Base-by-base conservation (phyloP, 2,888 invertebrate genomes). In the Saturnia japonica region DNA sequence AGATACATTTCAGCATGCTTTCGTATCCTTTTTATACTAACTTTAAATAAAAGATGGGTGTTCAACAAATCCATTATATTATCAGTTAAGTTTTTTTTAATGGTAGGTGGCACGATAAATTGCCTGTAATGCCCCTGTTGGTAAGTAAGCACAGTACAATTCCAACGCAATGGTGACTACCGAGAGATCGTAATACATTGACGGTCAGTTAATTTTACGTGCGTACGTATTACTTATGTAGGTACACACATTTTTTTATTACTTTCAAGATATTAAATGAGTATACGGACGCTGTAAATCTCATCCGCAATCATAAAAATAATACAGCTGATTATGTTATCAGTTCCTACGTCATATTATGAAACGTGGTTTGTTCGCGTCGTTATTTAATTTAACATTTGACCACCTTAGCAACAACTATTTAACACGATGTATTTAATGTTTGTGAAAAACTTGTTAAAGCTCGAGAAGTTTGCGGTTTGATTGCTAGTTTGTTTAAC, bases 281-380 rank as follows among this genome's bases (percentile, higher is more conserved):
- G 16, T 47, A 28, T 47, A 47, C 47, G 16, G 19, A 67, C 22
- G 25, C 47, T 28, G 22, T 68, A 47, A 60, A 60, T 60, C 57
- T 60, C 57, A 60, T 25, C 57, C 57, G 28, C 57, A 14, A 60
- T 60, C 25, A 60, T 28, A 6, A 25, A 60, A 60, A 28, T 60
- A 60, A 54, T n/a, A 60, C 57, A 60, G 25, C 25, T 28, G 57
- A 60, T 60, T 28, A 25, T 25, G 57, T 28, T 60, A 60, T 60
- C 57, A 28, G 57, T 60, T 28, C 4, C 14, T 14, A 60, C 25
- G 14, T 60, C 54, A 54, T 60, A 28, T 25, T 60, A 12, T 28
- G 6, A 28, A 60, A 60, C 25, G 57, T 28, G 16, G 4, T 60
- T 14, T 60, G 28, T 60, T 28, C 47, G 47, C 19, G 19, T 51